Evolutionary conservation across 2,113 vertebrate genomes (phyloP), one percentile per base, ranked within the genome.

Genomic region (Cyprinodon tularosa): DNA sequence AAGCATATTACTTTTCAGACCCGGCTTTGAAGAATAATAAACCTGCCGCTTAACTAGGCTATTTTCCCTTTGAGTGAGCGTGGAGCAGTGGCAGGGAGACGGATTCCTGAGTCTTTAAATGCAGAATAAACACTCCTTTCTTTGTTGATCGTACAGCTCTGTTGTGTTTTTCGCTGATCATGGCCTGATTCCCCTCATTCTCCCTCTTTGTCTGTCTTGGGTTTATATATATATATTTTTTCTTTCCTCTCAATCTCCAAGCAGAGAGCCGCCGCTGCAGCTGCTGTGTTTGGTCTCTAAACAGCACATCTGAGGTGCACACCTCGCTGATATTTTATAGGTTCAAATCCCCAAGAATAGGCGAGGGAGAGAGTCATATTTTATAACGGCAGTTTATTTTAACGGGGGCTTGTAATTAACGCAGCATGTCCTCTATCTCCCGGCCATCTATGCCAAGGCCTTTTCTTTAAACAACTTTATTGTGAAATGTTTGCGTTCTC

Each of bases 401-500:
- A 96, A 96, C 93, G 95, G 95, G 94, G 87, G 90, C 88, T 95
- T 95, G 96, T 98, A 98, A 99, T 98, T 98, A 98, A 98, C 96
- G 96, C 97, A 96, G 94, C 95, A 97, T 98, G 97, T 96, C 95
- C 85, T 90, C 95, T 98, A 98, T 98, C 97, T 97, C 92, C 90
- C 93, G 93, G 95, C 84, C 93, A 96, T 97, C 96, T 94, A 93
- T 96, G 96, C 96, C 96, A 95, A 94, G 95, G 96, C 95, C 97
- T 97, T 29, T 96, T 96, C 96, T 98, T 98, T 96, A 97, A 98
- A 97, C 96, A 96, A 97, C 96, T 98, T 98, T 97, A 98, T 97
- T 97, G 96, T 97, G 96, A 98, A 97, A 98, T 98, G 97, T 98
- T 98, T 97, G 96, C 96, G 95, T 97, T 98, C 96, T 95, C 96